These are phyloP conservation scores for Podocnemis expansa DNA, from an alignment of 2,113 vertebrate species.

Conservation along the genomic window DNA sequence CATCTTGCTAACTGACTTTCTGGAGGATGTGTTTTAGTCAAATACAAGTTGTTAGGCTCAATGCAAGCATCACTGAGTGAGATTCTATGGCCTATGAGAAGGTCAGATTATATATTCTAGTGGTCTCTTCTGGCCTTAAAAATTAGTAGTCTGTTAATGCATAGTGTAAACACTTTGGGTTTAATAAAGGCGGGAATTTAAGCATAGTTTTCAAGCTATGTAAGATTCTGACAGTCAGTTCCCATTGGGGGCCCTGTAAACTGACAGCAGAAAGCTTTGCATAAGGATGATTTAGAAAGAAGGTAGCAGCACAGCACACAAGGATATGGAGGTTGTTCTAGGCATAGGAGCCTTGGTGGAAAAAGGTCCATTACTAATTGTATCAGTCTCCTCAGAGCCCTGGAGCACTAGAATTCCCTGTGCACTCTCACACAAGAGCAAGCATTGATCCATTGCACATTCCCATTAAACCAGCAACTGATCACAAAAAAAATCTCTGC, in stretches of 20 bases:
- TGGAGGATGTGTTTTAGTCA: neutral
- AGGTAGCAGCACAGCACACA: neutral
- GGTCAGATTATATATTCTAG: neutral
- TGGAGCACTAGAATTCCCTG: neutral
- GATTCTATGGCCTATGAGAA: neutral
- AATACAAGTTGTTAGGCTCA: neutral
- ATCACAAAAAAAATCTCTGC: slow-evolving; percentile 50
- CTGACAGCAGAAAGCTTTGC: neutral
- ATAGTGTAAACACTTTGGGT: neutral
- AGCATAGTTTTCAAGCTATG: neutral
- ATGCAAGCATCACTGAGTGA: neutral
- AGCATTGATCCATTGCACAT: neutral
- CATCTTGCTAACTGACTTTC: neutral
- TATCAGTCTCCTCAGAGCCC: neutral
- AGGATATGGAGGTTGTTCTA: neutral
- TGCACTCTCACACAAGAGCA: neutral
- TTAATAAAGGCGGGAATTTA: slow-evolving; percentile 1
- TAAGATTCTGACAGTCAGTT: neutral
- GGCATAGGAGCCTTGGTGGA: no score
- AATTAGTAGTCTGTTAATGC: neutral
- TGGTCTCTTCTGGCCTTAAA: neutral
- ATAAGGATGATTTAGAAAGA: neutral
- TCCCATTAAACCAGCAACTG: slow-evolving; percentile 47
- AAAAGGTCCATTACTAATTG: neutral
- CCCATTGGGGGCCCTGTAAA: neutral